Base-by-base conservation (phyloP, 2,888 invertebrate genomes). In the Orthonevra nobilis region DNA sequence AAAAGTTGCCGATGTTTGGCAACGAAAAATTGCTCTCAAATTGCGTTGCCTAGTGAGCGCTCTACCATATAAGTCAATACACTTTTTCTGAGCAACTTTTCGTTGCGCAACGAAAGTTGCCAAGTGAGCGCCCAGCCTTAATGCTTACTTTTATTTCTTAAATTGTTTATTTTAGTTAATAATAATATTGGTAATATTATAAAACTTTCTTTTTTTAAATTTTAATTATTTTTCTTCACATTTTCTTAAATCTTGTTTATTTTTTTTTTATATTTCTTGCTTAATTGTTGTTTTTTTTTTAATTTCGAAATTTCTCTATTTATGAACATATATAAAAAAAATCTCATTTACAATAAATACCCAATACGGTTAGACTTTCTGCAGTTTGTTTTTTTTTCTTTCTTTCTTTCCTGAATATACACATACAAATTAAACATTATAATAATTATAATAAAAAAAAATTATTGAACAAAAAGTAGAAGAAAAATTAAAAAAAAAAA, bases 181-280 rank as follows among this genome's bases (percentile, higher is more conserved):
- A 75, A 69, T 75, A 79, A 79, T 79, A 79, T 73, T 72, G 66
- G 54, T 66, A 73, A 73, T 79, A 79, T 79, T 79, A 73, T 79
- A 79, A 79, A 73, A 73, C 61, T 79, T 28, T 38, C 44, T 19
- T 61, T 30, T 73, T 64, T 66, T 52, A 73, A 42, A 58, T 66
- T 36, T 42, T 66, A 58, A 50, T 42, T 61, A 42, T 10, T 64
- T 60, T 50, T 30, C 17, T 30, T 48, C 6, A n/a, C n/a, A 20
- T 64, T 50, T 20, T 40, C 19, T 40, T 50, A 58, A 20, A 64
- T 56, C 46, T 48, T 58, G 42, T 48, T 61, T 64, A 44, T 20
- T 52, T 60, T 74, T 48, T 14, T 38, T 38, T 48, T 72, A 6
- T 32, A 26, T 15, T 12, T 44, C 32, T 44, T 14, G 19, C 20